A percentile compares a stretch with the other conserved stretches of the same genome.
Conservation (phyloP, 1,140 invertebrate genomes). For the Plectus sambesii region DNA sequence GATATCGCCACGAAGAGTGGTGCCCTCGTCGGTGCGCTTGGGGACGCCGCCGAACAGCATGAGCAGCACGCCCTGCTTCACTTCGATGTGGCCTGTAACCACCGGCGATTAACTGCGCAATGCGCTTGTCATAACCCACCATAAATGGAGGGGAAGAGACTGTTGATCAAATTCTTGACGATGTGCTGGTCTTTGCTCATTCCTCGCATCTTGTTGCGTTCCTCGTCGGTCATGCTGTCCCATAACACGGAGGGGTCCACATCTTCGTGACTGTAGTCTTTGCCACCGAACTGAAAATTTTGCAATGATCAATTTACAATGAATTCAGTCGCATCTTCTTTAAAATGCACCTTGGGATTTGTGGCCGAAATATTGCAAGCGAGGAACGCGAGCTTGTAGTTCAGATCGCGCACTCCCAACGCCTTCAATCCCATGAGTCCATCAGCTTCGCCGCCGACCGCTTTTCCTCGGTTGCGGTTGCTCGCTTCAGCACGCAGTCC, state of each 20-base stretch:
- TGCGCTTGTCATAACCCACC: conserved; percentile 55
- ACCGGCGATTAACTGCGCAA: neutral
- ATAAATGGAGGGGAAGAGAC: conserved; percentile 91
- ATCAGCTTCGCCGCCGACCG: conserved; percentile 62
- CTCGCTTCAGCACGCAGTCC: conserved; percentile 36
- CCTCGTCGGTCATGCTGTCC: conserved; percentile 81
- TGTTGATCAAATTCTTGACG: conserved; percentile 77
- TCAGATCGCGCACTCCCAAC: conserved; percentile 84
- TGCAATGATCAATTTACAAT: conserved; percentile 2
- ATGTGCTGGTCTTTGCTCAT: conserved; percentile 89
- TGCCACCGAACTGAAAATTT: conserved; percentile 50
- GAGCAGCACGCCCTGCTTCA: conserved; percentile 81
- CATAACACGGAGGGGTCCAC: conserved; percentile 79
- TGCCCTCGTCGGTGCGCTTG: conserved; percentile 74
- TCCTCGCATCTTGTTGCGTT: conserved; percentile 90
- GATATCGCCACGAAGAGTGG: conserved; percentile 77
- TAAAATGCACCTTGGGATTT: conserved; percentile 50
- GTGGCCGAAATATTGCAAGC: conserved; percentile 79
- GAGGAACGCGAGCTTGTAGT: conserved; percentile 86
- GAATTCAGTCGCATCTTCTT: neutral
- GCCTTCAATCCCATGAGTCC: conserved; percentile 82
- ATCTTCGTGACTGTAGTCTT: conserved; percentile 57
- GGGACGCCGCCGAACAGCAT: conserved; percentile 96
- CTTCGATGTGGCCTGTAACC: conserved; percentile 68
- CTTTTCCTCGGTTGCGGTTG: conserved; percentile 46